A percentile compares a stretch with the other conserved stretches of the same genome.
Conservation (phyloP, 2,888 invertebrate genomes). For the Agrochola litura region DNA sequence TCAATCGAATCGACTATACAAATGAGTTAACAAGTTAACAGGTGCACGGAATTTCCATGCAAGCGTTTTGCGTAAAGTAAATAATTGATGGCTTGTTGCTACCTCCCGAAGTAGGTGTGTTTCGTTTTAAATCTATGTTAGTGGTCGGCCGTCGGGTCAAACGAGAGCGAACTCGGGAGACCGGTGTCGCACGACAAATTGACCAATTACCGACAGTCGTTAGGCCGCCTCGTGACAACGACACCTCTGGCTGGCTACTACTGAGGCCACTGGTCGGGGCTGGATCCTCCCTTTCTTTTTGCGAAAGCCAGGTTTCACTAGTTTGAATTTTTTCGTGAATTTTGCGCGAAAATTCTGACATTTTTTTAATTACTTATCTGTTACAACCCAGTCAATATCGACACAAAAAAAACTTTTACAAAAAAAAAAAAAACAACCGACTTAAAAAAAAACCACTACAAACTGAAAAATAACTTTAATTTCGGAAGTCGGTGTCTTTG, state of each 20-base stretch:
- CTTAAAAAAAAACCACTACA: too few species aligned
- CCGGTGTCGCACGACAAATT: constrained; percentile 77
- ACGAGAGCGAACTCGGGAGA: constrained; percentile 63
- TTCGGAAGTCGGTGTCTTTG: too few species aligned
- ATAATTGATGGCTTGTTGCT: constrained; percentile 49
- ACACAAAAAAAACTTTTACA: too few species aligned
- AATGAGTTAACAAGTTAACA: constrained; percentile 44
- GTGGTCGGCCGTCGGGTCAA: constrained; percentile 55
- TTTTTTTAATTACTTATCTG: not conserved
- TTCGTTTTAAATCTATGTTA: constrained; percentile 54
- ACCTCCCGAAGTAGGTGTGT: constrained; percentile 37
- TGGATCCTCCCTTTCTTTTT: constrained; percentile 50
- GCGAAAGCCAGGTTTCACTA: constrained; percentile 24
- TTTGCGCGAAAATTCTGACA: not conserved
- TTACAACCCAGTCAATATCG: too few species aligned
- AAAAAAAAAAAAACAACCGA: too few species aligned
- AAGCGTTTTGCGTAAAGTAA: constrained; percentile 41
- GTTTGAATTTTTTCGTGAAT: not conserved
- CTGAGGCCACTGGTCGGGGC: constrained; percentile 31
- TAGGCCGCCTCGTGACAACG: constrained; percentile 76
- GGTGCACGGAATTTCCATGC: constrained; percentile 37
- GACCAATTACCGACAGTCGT: constrained; percentile 76
- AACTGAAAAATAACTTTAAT: too few species aligned
- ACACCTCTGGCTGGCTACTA: constrained; percentile 57
- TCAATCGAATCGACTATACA: constrained; percentile 27